Percentiles rank a stretch among this genome's conserved stretches.
Conservation (phyloP, 1,140 invertebrate species). For the Sitobion miscanthi region DNA sequence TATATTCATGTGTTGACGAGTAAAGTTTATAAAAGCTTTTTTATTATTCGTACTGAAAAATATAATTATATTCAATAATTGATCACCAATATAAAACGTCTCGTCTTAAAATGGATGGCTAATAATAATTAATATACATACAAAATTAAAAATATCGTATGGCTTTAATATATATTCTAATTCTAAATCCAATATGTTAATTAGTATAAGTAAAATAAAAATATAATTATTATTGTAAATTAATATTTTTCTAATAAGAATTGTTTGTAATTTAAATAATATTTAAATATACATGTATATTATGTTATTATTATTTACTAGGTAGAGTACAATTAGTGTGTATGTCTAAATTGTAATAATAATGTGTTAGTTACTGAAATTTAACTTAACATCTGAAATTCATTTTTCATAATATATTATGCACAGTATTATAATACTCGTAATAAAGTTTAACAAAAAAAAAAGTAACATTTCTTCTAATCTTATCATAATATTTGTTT, state of each 20-base stretch:
- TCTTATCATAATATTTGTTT: neutral
- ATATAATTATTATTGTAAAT: neutral
- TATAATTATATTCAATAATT: constrained; percentile 5
- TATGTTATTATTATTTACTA: neutral
- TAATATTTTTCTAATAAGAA: neutral
- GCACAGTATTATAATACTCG: neutral
- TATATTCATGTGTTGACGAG: neutral
- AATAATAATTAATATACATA: neutral
- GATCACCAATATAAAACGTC: neutral
- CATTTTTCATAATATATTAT: neutral
- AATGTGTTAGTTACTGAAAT: neutral
- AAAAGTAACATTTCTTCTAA: neutral
- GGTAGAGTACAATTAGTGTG: neutral
- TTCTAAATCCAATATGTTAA: neutral
- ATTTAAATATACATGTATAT: neutral
- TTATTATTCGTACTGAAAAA: constrained; percentile 26
- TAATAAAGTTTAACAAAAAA: neutral
- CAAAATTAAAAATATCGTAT: neutral
- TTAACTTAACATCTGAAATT: neutral
- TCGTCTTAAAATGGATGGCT: neutral
- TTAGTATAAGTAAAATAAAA: neutral
- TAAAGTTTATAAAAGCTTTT: neutral
- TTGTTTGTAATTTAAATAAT: neutral
- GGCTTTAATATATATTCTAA: neutral
- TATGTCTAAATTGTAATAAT: neutral